These are phyloP conservation scores for Bombus impatiens DNA, from an alignment of 1,140 invertebrate species.

Conservation along the genomic window DNA sequence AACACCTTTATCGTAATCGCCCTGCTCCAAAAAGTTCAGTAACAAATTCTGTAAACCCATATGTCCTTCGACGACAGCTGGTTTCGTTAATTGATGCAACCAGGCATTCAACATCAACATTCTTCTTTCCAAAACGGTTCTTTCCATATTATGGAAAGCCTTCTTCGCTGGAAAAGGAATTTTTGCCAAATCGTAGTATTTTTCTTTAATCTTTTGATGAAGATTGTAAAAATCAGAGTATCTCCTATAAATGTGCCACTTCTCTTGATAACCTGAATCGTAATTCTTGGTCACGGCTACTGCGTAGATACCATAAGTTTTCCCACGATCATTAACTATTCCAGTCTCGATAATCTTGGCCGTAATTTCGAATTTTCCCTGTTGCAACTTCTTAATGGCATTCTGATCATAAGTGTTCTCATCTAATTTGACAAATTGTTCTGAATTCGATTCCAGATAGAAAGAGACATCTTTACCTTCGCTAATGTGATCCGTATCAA, in stretches of 20 bases:
- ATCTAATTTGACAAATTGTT: constrained; percentile 73
- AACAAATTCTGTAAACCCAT: constrained; percentile 87
- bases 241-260: constrained; percentile 91
- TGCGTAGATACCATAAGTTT: constrained; percentile 95
- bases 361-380: constrained; percentile 84
- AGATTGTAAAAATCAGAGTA: constrained; percentile 97
- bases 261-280: constrained; percentile 86
- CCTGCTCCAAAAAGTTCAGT: constrained; percentile 90
- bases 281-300: constrained; percentile 89
- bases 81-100: constrained; percentile 87
- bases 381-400: constrained; percentile 83
- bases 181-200: constrained; percentile 91
- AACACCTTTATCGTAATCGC: constrained; percentile 89
- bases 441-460: constrained; percentile 70
- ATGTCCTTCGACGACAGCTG: constrained; percentile 85
- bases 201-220: constrained; percentile 89
- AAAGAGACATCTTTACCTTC: constrained; percentile 70
- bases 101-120: constrained; percentile 94
- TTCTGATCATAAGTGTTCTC: constrained; percentile 75
- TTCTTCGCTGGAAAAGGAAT: constrained; percentile 96
- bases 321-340: constrained; percentile 90
- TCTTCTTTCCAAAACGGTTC: constrained; percentile 92
- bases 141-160: constrained; percentile 95
- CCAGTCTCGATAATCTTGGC: constrained; percentile 89
- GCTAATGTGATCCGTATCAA: constrained; percentile 66